phyloP scores from a whole-genome alignment of 2,113 vertebrate species.

The Cottus gobio region DNA sequence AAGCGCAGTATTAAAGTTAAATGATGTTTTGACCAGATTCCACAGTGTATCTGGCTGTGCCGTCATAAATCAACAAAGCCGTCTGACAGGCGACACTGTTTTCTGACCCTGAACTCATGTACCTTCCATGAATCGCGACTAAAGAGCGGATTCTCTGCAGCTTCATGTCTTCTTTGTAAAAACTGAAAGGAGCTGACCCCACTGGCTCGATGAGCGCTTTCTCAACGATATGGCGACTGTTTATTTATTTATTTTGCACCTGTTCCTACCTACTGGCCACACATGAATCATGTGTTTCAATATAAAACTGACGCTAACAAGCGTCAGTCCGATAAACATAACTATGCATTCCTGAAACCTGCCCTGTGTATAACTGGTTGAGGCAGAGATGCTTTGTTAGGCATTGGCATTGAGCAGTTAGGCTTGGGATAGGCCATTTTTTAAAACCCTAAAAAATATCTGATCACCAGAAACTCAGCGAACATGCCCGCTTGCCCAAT shows the following conservation, averaged over 20 bases:
- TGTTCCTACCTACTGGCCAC: not conserved
- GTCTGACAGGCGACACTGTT: not conserved
- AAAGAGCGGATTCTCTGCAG: not conserved
- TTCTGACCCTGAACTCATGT: not conserved
- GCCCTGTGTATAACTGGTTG: no score
- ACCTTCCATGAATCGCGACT: not conserved
- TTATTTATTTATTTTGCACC: not conserved
- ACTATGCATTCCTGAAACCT: no score
- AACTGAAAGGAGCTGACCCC: not conserved
- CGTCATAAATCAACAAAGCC: not conserved
- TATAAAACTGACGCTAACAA: no score
- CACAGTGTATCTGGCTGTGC: not conserved
- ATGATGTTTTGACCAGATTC: not conserved
- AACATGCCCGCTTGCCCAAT: no score
- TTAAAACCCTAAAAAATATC: no score
- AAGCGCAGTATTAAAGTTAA: not conserved
- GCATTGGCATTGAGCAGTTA: no score
- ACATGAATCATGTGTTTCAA: not conserved
- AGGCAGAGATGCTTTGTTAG: no score
- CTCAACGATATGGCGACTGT: not conserved
- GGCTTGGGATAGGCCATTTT: no score
- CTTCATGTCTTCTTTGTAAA: not conserved
- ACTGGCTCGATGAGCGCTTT: not conserved
- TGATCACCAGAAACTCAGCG: no score
- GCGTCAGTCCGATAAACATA: not conserved